These are phyloP conservation scores for Tenualosa ilisha DNA, from an alignment of 2,797 vertebrate species.

Conservation along the genomic window DNA sequence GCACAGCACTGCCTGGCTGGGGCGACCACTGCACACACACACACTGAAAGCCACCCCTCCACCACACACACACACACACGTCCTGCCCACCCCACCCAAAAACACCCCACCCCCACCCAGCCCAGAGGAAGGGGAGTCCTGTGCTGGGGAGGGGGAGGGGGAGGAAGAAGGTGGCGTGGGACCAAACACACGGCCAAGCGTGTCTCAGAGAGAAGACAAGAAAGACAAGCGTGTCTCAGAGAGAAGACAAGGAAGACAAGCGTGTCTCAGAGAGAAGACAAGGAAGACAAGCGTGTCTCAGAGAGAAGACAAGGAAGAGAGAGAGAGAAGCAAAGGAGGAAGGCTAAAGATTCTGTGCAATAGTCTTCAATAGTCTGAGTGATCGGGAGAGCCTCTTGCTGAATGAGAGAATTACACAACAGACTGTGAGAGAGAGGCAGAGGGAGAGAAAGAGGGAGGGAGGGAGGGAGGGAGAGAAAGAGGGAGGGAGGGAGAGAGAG, in stretches of 20 bases:
- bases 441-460: constrained; percentile 49
- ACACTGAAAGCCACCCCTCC: neutral
- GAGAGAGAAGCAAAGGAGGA: neutral
- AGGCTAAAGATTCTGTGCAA: neutral
- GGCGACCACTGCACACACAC: neutral
- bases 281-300: too few species aligned
- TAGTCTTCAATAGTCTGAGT: neutral
- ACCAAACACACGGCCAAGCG: constrained; percentile 69
- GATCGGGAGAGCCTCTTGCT: neutral
- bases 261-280: constrained; percentile 65
- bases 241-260: constrained; percentile 54
- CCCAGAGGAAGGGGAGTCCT: constrained; percentile 48
- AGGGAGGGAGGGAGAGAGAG: constrained; percentile 32
- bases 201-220: constrained; percentile 61
- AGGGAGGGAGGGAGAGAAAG: constrained; percentile 44
- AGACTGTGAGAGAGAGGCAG: constrained; percentile 41
- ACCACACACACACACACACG: neutral
- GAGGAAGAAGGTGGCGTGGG: constrained; percentile 61
- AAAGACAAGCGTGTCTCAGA: constrained; percentile 52
- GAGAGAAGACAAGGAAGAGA: neutral
- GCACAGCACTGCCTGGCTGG: neutral
- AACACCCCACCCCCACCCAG: constrained; percentile 17
- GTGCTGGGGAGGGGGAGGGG: constrained; percentile 57
- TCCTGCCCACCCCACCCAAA: neutral
- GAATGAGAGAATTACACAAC: constrained; percentile 36